Conservation (phyloP, 2,888 invertebrate genomes). For the Serripes groenlandicus region DNA sequence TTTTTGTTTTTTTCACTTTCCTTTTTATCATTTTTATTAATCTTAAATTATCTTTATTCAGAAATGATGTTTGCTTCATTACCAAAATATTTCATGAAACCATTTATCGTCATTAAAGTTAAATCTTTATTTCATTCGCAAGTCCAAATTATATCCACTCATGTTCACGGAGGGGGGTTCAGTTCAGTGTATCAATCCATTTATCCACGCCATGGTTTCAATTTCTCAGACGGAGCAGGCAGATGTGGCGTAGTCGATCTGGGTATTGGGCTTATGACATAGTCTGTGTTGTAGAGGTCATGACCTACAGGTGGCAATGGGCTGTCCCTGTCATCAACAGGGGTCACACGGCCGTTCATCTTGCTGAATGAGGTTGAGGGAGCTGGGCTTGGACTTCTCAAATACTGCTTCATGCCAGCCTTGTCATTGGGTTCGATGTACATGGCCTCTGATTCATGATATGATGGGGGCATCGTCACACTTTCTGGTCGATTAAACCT, state of each 20-base stretch:
- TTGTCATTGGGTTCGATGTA: constrained; percentile 16
- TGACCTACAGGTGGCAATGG: constrained; percentile 43
- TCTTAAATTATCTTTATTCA: too few relatives aligned
- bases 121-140: too few relatives aligned
- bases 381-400: constrained; percentile 14
- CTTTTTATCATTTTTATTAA: background rate
- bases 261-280: constrained; percentile 19
- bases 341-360: background rate
- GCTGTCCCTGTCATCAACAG: constrained; percentile 25
- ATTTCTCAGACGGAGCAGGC: constrained; percentile 15
- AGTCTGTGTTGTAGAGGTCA: constrained; percentile 36
- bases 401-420: background rate
- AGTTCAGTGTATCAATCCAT: too few relatives aligned
- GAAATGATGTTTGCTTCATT: too few relatives aligned
- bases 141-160: too few relatives aligned
- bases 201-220: background rate
- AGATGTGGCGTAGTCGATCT: constrained; percentile 24
- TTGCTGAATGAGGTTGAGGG: background rate
- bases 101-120: too few relatives aligned
- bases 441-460: constrained; percentile 12
- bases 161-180: too few relatives aligned
- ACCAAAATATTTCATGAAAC: too few relatives aligned
- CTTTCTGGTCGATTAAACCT: background rate
- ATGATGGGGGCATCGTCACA: background rate
- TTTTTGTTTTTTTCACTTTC: too few relatives aligned